Evolutionary conservation across 1,140 invertebrate species (phyloP), one percentile per base, ranked within the genome.

Genomic region (Megalopta genalis): DNA sequence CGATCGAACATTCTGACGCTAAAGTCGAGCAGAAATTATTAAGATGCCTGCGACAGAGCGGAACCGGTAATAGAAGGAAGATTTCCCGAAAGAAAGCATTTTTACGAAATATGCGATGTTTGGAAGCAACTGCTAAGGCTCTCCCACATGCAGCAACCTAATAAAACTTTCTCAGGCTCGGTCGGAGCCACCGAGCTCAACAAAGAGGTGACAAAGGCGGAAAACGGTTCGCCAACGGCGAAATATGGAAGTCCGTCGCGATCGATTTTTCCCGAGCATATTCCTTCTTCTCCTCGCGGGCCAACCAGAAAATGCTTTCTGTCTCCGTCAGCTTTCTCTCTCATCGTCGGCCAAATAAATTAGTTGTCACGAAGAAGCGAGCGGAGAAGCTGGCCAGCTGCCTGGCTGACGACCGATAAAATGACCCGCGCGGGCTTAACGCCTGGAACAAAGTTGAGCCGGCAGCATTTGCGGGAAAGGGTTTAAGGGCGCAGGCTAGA

Each of bases 321-420:
- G 16, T 52, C 18, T 37, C 16, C 46, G 27, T n/a, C 25, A 3
- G 42, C 18, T 49, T 12, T 12, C 59, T 64, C 32, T 46, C 42
- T 27, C 80, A n/a, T 62, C 67, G 69, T 37, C 69, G 80, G 76
- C 87, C 87, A 85, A 87, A 88, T 86, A 82, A 87, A 87, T 88
- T 87, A 88, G 86, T 88, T 87, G 84, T 87, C 86, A 84, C 80
- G 81, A 85, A 85, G 64, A 77, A 82, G 74, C 49, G 21, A 82
- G 71, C 49, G 54, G 83, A 80, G 70, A 85, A 79, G 66, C 66
- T 69, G 74, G 70, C 71, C 79, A 82, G 84, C 77, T 73, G 83
- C 77, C 85, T 75, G 84, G 71, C 77, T 60, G 82, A 83, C 70
- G 80, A 80, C 77, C 86, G 86, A 84, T 86, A 87, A 88, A 88